Base-by-base conservation (phyloP, 2,113 vertebrate species). In the Cacatua alba region DNA sequence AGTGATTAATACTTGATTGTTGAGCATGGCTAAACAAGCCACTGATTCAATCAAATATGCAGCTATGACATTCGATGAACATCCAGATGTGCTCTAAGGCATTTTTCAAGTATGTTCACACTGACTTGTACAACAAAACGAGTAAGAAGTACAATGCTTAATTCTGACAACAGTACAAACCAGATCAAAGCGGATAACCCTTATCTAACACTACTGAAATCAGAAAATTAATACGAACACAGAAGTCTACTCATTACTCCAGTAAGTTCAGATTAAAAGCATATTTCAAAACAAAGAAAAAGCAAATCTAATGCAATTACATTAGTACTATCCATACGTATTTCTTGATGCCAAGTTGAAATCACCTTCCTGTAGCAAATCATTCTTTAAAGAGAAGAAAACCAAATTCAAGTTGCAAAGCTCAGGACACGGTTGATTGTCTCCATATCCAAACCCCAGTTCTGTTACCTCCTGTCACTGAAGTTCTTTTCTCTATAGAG, bases 241-340 rank as follows among this genome's bases (percentile, higher is more conserved):
- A 95, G 48, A 88, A 86, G 10, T 64, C 65, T 77, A 53, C 44
- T 76, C 33, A 33, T 70, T 90, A 74, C 24, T 71, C 17, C 46
- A 86, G 29, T 39, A 80, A 75, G 35, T 69, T 92, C 53, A 84
- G 62, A 93, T 68, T 75, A 86, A 87, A 93, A 92, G 28, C 16
- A 4, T 83, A 90, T 60, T 92, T 92, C 70, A 91, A 93, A 88
- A 48, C 24, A 84, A 88, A 75, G 55, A 86, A 83, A 83, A 85
- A 29, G 33, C 48, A 94, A 91, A 85, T 53, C 48, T 79, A 82
- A 94, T 80, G 53, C n/a, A 86, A 79, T 88, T 86, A 82, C 65
- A 76, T 24, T 62, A 33, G 52, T 48, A 48, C 25, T n/a, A 78
- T 17, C 41, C 46, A 81, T 48, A 41, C 43, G 39, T 5, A 3